These are phyloP conservation scores for Coenobita brevimanus DNA, from an alignment of 1,140 invertebrate species.

Conservation along the genomic window DNA sequence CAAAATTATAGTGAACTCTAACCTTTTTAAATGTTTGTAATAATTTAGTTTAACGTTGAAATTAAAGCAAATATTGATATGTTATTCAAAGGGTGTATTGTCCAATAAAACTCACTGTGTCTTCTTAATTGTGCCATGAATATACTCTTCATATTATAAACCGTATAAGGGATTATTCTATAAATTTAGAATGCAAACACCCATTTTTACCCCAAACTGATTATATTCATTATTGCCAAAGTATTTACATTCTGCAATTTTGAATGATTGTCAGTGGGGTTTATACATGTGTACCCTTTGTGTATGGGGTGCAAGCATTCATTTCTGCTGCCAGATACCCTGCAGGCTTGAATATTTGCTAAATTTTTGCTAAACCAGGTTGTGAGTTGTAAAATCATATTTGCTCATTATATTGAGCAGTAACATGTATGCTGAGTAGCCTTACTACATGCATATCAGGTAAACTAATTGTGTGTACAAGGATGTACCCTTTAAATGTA, in stretches of 20 bases:
- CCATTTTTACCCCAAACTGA: background rate
- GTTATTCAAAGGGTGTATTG: conserved; percentile 58
- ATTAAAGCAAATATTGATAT: conserved; percentile 39
- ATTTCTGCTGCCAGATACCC: conserved; percentile 33
- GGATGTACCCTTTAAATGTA: conserved; percentile 40
- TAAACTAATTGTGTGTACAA: conserved; percentile 48
- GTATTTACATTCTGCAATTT: conserved; percentile 30
- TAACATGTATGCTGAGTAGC: conserved; percentile 51
- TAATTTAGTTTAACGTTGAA: background rate
- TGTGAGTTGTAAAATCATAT: conserved; percentile 19
- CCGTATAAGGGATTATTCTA: conserved; percentile 51
- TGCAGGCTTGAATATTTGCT: conserved; percentile 49
- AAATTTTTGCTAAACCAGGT: conserved; percentile 24
- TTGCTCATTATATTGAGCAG: conserved; percentile 22
- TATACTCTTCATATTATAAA: conserved; percentile 65
- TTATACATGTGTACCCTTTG: background rate
- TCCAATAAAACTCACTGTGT: conserved; percentile 70
- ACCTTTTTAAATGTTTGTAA: background rate
- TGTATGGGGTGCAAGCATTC: conserved; percentile 29
- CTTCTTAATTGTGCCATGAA: conserved; percentile 70
- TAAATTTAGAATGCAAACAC: conserved; percentile 50
- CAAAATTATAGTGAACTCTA: conserved; percentile 41
- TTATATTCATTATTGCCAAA: conserved; percentile 50
- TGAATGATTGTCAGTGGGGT: conserved; percentile 40
- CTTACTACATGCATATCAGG: conserved; percentile 65